Percentiles rank a stretch among this genome's conserved stretches.
Conservation (phyloP, 2,888 invertebrate species). For the Euproctis similis region DNA sequence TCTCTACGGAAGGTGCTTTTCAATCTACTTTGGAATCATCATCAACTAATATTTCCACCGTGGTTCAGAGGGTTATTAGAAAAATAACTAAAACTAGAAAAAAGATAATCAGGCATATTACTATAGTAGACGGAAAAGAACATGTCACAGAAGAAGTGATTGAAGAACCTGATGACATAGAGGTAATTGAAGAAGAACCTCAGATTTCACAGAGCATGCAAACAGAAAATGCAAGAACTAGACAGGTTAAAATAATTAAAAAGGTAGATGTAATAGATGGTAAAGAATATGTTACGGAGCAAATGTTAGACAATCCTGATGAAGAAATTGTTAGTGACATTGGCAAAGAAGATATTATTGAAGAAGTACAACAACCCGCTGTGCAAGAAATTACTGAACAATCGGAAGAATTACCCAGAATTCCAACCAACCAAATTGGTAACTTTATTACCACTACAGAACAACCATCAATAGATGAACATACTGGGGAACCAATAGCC, state of each 20-base stretch:
- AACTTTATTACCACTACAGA: neutral
- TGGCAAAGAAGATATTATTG: constrained; percentile 87
- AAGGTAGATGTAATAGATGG: constrained; percentile 80
- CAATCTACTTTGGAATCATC: constrained; percentile 36
- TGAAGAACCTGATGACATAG: constrained; percentile 88
- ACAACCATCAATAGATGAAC: constrained; percentile 6
- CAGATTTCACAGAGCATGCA: constrained; percentile 9
- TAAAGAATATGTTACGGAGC: constrained; percentile 88
- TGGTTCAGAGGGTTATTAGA: constrained; percentile 85
- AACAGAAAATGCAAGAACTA: neutral
- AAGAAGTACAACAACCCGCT: constrained; percentile 90
- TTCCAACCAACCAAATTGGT: too few relatives aligned
- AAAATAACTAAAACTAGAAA: constrained; percentile 83
- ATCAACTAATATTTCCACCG: constrained; percentile 69
- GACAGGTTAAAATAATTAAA: neutral
- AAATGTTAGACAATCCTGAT: constrained; percentile 89
- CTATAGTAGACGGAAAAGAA: constrained; percentile 88
- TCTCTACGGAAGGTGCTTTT: constrained; percentile 31
- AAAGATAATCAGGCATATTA: constrained; percentile 83
- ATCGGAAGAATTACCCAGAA: neutral
- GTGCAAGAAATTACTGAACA: constrained; percentile 71
- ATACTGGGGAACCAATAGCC: constrained; percentile 70
- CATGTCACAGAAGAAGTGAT: constrained; percentile 87
- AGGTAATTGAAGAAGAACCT: constrained; percentile 80
- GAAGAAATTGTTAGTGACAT: constrained; percentile 50